Evolutionary conservation across 2,888 invertebrate species (phyloP), one percentile per base, ranked within the genome.

Genomic region (Drosophila affinis): DNA sequence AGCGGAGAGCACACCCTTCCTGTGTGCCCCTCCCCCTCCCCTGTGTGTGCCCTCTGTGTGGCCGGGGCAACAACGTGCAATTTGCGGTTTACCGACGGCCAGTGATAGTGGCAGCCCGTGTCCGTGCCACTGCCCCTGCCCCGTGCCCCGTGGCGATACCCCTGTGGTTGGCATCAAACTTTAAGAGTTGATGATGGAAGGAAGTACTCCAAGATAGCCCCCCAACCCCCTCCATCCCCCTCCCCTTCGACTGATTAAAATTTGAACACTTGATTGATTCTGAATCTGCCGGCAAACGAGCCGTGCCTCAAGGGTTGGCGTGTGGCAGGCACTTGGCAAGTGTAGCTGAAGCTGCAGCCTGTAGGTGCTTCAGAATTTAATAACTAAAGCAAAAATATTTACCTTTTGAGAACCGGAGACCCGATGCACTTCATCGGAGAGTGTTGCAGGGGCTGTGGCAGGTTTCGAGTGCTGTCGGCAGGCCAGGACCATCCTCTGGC

Each of bases 321-420:
- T 21, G 32, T 29, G 24, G 34, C 45, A 27, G 27, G 27, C 39
- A 39, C n/a, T n/a, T 39, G 39, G 39, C n/a, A n/a, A 39, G 39
- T 24, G 24, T 5, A 24, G 24, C 24, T 21, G 18, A 18, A 18
- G 18, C 18, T 39, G 39, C 7, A n/a, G 39, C 59, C 59, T 18
- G 24, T 48, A 57, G 56, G 51, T 79, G 75, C 53, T 52, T 68
- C 70, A 51, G 69, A 86, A 76, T 82, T 79, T 86, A 80, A 88
- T 83, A 83, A 88, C 80, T 78, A 63, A 51, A 64, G 80, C 55
- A 79, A 76, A 87, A 88, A 79, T 82, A 88, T 83, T 88, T 88
- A 76, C 80, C 88, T 78, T 81, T 87, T 77, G 86, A 70, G 58
- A 75, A 87, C 76, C 69, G 63, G 82, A 77, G 80, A 70, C 12